These are phyloP conservation scores for Lates japonicus DNA, from an alignment of 2,797 vertebrate genomes.

Conservation along the genomic window DNA sequence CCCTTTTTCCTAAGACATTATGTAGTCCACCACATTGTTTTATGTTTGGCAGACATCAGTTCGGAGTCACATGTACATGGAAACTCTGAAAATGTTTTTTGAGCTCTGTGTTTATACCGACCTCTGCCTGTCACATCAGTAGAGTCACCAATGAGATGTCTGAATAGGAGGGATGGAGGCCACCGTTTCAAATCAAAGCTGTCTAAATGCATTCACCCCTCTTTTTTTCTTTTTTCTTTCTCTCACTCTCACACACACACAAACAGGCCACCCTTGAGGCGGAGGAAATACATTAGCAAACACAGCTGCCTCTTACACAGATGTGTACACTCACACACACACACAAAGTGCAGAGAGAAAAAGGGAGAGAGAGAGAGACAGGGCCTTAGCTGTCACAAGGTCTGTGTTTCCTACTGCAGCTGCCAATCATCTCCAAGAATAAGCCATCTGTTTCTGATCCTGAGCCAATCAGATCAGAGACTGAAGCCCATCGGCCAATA, in stretches of 20 bases:
- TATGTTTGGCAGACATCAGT: constrained; percentile 1
- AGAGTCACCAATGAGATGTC: constrained; percentile 25
- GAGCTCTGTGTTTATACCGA: constrained; percentile 2
- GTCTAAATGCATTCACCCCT: constrained; percentile 40
- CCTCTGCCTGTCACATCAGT: constrained; percentile 26
- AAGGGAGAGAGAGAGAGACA: constrained; percentile 21
- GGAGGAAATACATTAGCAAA: constrained; percentile 48
- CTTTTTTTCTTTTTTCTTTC: neutral
- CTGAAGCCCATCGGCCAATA: constrained; percentile 36
- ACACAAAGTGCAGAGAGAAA: constrained; percentile 13
- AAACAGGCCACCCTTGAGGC: constrained; percentile 20
- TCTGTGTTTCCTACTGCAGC: constrained; percentile 34
- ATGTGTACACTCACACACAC: constrained; percentile 35
- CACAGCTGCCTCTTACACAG: constrained; percentile 70
- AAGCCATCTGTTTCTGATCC: constrained; percentile 74
- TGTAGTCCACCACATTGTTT: constrained; percentile 23
- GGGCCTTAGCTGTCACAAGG: constrained; percentile 43
- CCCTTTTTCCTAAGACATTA: neutral
- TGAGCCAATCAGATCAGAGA: constrained; percentile 69
- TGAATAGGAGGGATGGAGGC: constrained; percentile 31
- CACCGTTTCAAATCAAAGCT: constrained; percentile 50
- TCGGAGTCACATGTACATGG: constrained; percentile 29
- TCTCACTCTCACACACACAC: constrained; percentile 12
- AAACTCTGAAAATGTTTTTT: constrained; percentile 31
- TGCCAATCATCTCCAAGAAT: constrained; percentile 72